phyloP scores from a whole-genome alignment of 2,797 vertebrate genomes.

The Steatocranus sp. region DNA sequence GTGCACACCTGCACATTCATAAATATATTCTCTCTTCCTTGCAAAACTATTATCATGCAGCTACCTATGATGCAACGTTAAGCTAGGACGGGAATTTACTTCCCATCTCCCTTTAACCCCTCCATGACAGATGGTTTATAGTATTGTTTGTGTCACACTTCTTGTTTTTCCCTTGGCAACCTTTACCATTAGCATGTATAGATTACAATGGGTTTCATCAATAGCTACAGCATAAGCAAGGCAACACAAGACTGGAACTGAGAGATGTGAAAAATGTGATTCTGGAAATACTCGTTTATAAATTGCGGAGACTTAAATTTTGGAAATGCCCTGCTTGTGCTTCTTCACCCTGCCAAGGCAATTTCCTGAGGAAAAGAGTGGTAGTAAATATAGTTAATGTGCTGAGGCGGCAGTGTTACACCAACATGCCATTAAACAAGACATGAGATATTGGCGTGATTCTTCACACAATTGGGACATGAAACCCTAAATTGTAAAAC shows the following conservation, averaged over 20 bases:
- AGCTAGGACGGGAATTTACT: constrained; percentile 14
- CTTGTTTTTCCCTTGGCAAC: neutral
- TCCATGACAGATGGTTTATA: constrained; percentile 22
- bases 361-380: constrained; percentile 80
- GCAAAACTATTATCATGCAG: neutral
- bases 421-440: constrained; percentile 74
- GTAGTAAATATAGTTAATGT: constrained; percentile 90
- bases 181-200: constrained; percentile 23
- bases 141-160: neutral
- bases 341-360: constrained; percentile 63
- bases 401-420: constrained; percentile 74
- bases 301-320: constrained; percentile 64
- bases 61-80: constrained; percentile 2
- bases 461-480: constrained; percentile 76
- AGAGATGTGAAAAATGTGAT: constrained; percentile 20
- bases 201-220: constrained; percentile 3
- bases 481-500: constrained; percentile 77
- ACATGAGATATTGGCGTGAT: constrained; percentile 83
- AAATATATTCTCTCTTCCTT: neutral
- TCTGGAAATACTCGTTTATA: constrained; percentile 32
- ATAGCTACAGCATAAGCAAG: neutral
- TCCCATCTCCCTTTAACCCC: neutral
- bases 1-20: neutral
- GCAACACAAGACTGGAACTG: constrained; percentile 1
- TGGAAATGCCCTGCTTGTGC: constrained; percentile 51